phyloP scores from a whole-genome alignment of 92 coral and sea anemone species.

The Palythoa caribaeorum region DNA sequence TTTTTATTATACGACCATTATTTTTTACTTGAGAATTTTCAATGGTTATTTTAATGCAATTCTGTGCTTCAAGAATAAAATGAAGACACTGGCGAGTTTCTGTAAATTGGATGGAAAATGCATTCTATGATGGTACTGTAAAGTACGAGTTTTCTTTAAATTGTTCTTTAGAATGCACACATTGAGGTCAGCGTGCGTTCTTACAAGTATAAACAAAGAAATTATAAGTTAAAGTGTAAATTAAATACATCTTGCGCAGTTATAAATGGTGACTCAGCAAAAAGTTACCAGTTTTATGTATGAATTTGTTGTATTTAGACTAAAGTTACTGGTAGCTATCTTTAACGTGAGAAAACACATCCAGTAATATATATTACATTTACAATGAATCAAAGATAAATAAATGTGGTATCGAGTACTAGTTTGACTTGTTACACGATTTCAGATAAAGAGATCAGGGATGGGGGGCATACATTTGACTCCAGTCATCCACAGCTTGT shows the following conservation, averaged over 20 bases:
- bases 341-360: slow-evolving; percentile 9
- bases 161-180: slow-evolving; percentile 8
- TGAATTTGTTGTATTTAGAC: slow-evolving; percentile 3
- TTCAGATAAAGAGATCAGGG: no score
- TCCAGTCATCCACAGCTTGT: no score
- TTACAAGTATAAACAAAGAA: slow-evolving; percentile 5
- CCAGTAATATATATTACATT: slow-evolving; percentile 48
- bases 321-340: slow-evolving; percentile 25
- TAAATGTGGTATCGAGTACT: background rate
- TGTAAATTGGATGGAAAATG: slow-evolving; percentile 29
- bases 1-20: slow-evolving; percentile 35
- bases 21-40: slow-evolving; percentile 35
- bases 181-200: slow-evolving; percentile 15
- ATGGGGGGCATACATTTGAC: no score
- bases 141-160: background rate
- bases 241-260: slow-evolving; percentile 21
- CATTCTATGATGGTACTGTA: background rate
- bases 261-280: slow-evolving; percentile 25
- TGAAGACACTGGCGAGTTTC: slow-evolving; percentile 9
- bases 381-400: slow-evolving; percentile 43
- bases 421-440: no score
- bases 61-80: slow-evolving; percentile 12
- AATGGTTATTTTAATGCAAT: slow-evolving; percentile 34
- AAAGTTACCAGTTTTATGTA: slow-evolving; percentile 28
- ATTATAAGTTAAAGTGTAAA: slow-evolving; percentile 38